Conservation (phyloP, 2,797 vertebrate genomes). For the Chrysocyon brachyurus region DNA sequence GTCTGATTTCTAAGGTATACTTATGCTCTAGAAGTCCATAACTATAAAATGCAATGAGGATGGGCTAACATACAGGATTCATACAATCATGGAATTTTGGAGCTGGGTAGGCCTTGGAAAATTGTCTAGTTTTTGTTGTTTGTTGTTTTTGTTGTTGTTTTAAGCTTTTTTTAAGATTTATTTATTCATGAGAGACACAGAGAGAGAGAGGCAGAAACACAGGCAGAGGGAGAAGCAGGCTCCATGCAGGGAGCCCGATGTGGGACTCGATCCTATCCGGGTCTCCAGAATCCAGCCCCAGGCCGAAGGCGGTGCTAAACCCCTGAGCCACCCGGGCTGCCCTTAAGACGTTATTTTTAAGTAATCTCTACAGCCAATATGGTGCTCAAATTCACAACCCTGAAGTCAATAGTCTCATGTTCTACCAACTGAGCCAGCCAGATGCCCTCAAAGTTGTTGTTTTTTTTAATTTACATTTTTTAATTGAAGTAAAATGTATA, state of each 20-base stretch:
- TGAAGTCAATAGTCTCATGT: neutral
- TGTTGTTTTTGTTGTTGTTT: neutral
- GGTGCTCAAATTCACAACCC: neutral
- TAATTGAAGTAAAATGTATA: neutral
- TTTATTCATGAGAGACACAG: too few species aligned
- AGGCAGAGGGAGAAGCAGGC: too few species aligned
- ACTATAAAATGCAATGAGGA: neutral
- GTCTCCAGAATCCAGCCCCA: too few species aligned
- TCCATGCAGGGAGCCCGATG: too few species aligned
- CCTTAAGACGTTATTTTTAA: neutral
- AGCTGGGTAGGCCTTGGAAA: neutral
- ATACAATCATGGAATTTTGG: neutral
- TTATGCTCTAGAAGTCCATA: neutral
- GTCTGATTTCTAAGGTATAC: neutral
- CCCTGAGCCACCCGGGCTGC: too few species aligned
- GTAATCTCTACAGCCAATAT: too few species aligned
- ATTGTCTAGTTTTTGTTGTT: neutral
- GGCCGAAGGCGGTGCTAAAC: too few species aligned
- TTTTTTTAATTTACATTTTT: neutral
- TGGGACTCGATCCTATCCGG: too few species aligned
- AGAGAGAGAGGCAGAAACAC: too few species aligned
- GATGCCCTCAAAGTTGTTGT: neutral
- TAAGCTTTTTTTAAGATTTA: neutral
- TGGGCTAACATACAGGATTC: neutral
- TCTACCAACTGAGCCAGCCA: neutral